Evolutionary conservation across 2,113 vertebrate species (phyloP).

Genomic region (Neomonachus schauinslandi): DNA sequence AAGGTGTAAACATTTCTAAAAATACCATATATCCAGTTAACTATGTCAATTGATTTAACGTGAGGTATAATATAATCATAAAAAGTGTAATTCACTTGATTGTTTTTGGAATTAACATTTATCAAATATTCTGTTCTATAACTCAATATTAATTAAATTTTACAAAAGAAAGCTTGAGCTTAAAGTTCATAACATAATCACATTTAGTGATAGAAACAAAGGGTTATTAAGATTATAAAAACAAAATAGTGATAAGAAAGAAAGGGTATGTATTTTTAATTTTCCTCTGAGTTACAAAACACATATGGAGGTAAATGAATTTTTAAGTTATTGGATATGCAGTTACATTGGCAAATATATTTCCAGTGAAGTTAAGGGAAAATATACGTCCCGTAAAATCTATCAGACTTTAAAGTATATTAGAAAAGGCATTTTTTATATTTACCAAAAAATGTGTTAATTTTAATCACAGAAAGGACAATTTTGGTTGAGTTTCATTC

Average conservation of each 20-base stretch:
- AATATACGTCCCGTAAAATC: background rate
- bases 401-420: background rate
- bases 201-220: background rate
- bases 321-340: background rate
- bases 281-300: background rate
- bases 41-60: background rate
- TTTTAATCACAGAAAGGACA: slow-evolving; percentile 46
- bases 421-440: background rate
- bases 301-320: background rate
- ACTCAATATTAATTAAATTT: background rate
- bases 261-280: background rate
- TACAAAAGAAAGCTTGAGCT: background rate
- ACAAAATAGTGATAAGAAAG: background rate
- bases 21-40: background rate
- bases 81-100: background rate
- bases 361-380: background rate
- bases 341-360: background rate
- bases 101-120: background rate
- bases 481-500: slow-evolving; percentile 46
- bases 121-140: background rate
- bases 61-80: background rate
- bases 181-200: background rate
- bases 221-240: background rate
- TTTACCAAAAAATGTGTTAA: slow-evolving; percentile 49
- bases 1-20: background rate